Conservation (phyloP, 2,797 vertebrate species). For the Chaetodon trifasciatus region DNA sequence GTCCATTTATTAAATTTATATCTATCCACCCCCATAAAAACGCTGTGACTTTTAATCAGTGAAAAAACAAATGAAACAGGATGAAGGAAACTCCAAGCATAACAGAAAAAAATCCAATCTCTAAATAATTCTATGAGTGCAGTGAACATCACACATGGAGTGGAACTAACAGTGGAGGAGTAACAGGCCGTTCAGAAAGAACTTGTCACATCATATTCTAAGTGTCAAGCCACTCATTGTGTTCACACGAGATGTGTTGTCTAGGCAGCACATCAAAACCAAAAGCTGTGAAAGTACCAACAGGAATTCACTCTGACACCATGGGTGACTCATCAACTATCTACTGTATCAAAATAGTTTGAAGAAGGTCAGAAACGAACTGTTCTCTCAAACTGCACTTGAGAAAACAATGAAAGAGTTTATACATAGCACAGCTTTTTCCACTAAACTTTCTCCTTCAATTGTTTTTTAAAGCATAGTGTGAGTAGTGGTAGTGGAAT, state of each 20-base stretch:
- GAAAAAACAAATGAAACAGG: background rate
- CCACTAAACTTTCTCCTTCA: background rate
- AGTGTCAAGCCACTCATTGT: constrained; percentile 49
- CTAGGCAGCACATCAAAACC: constrained; percentile 44
- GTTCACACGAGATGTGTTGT: constrained; percentile 50
- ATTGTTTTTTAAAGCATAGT: background rate
- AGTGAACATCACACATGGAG: constrained; percentile 15
- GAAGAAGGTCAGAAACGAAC: constrained; percentile 33
- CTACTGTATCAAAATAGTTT: constrained; percentile 36
- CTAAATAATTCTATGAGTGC: background rate
- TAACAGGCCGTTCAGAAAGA: constrained; percentile 44
- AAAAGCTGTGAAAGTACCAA: constrained; percentile 52
- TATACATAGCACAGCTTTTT: background rate
- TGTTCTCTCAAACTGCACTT: constrained; percentile 25
- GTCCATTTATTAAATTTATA: too few relatives aligned
- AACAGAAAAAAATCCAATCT: background rate
- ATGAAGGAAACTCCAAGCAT: background rate
- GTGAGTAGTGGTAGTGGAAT: background rate
- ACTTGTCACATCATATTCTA: constrained; percentile 38
- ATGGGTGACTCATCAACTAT: constrained; percentile 36
- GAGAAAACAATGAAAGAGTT: background rate
- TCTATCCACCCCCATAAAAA: background rate
- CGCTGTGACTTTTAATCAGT: background rate
- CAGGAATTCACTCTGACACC: constrained; percentile 42
- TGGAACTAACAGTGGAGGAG: constrained; percentile 34